Evolutionary conservation across 2,797 vertebrate species (phyloP).

Genomic region (Gadopsis marmoratus): DNA sequence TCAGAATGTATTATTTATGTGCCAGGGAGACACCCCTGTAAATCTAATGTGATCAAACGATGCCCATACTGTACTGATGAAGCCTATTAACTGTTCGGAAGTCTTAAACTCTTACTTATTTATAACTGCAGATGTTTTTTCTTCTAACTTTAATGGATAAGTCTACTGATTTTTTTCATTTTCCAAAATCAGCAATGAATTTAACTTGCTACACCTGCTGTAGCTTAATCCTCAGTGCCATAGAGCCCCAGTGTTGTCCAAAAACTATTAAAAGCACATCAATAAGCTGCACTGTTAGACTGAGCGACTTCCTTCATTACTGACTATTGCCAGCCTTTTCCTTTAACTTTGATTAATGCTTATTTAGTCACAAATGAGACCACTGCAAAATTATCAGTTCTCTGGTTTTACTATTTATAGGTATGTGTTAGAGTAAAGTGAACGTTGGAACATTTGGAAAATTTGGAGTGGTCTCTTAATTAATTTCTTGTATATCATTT

Average conservation of each 20-base stretch:
- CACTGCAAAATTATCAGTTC: too few relatives aligned
- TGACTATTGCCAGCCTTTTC: neutral
- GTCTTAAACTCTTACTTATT: neutral
- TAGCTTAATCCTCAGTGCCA: neutral
- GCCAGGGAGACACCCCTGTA: too few relatives aligned
- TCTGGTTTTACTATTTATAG: too few relatives aligned
- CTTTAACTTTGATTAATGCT: neutral
- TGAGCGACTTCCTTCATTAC: neutral
- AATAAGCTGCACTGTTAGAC: neutral
- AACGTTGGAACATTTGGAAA: too few relatives aligned
- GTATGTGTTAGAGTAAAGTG: too few relatives aligned
- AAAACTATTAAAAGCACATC: conserved; percentile 6
- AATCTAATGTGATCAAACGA: neutral
- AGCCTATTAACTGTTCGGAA: neutral
- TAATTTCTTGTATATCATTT: neutral
- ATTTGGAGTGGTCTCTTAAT: too few relatives aligned
- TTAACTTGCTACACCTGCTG: neutral
- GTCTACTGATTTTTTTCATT: neutral
- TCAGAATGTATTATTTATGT: too few relatives aligned
- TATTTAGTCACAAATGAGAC: neutral
- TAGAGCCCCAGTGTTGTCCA: neutral
- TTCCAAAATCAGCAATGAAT: neutral
- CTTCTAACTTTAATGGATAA: neutral
- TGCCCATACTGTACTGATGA: neutral
- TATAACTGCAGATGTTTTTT: neutral